Evolutionary conservation across 2,888 invertebrate genomes (phyloP).

Genomic region (Lymantria dispar): DNA sequence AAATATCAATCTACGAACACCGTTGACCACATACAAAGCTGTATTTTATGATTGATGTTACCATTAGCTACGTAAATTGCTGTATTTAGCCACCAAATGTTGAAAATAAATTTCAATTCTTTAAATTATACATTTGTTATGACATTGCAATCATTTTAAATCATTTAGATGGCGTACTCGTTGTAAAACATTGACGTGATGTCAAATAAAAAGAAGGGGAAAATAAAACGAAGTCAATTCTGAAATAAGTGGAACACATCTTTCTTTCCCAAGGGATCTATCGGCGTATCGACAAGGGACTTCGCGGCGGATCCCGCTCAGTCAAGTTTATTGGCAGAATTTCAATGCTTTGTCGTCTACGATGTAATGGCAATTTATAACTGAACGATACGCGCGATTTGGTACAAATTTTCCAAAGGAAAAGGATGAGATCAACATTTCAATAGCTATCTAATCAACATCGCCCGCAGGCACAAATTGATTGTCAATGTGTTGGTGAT

Average conservation of each 20-base stretch:
- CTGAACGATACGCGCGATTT: conserved; percentile 41
- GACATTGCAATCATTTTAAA: conserved; percentile 11
- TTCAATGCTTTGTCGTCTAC: conserved; percentile 62
- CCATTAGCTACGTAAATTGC: conserved; percentile 37
- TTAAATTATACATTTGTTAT: conserved; percentile 27
- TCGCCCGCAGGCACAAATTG: conserved; percentile 23
- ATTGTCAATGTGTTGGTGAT: conserved; percentile 25
- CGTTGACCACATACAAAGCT: conserved; percentile 43
- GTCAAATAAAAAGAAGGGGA: conserved; percentile 37
- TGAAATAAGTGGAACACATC: conserved; percentile 63
- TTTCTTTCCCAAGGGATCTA: conserved; percentile 58
- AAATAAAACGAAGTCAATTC: conserved; percentile 60
- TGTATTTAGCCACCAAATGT: conserved; percentile 39
- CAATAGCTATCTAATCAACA: conserved; percentile 38
- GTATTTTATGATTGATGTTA: conserved; percentile 44
- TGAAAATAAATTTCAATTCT: conserved; percentile 42
- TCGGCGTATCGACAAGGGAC: conserved; percentile 59
- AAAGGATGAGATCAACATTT: conserved; percentile 36
- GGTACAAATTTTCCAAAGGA: conserved; percentile 27
- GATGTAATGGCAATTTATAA: conserved; percentile 60
- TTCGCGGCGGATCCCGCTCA: conserved; percentile 51
- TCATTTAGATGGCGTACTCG: conserved; percentile 31
- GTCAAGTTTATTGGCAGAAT: conserved; percentile 66
- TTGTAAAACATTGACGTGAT: conserved; percentile 35
- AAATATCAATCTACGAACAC: conserved; percentile 41